Evolutionary conservation across 2,888 invertebrate species (phyloP).

Genomic region (Theodoxus fluviatilis): DNA sequence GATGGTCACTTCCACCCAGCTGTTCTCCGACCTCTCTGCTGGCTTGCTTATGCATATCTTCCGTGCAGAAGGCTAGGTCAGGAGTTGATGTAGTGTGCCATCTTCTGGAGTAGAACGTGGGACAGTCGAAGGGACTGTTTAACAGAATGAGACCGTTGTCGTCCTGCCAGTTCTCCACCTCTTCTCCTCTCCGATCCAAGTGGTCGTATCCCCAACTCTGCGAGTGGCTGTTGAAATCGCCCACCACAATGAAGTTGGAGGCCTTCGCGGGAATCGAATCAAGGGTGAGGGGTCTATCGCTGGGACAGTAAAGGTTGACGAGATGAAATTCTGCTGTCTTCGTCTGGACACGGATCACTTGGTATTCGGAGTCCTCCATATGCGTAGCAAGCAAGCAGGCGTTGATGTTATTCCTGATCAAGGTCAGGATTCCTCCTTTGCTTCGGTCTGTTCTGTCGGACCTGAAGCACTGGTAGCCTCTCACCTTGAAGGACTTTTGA

Average conservation of each 20-base stretch:
- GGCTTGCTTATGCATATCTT: background rate
- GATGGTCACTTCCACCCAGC: constrained; percentile 29
- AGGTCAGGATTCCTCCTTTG: constrained; percentile 32
- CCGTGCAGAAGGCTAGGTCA: constrained; percentile 26
- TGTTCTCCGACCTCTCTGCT: constrained; percentile 12
- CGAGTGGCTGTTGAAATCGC: constrained; percentile 28
- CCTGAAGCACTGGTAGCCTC: constrained; percentile 30
- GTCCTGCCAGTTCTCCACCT: constrained; percentile 23
- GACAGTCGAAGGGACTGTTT: constrained; percentile 13
- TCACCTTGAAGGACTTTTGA: constrained; percentile 23
- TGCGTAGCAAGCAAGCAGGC: constrained; percentile 25
- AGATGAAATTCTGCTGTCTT: too few species aligned
- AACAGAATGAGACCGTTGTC: background rate
- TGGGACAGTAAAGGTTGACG: constrained; percentile 1
- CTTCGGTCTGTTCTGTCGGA: constrained; percentile 28
- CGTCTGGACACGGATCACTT: too few species aligned
- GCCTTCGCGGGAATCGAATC: too few species aligned
- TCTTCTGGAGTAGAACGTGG: constrained; percentile 27
- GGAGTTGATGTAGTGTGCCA: constrained; percentile 27
- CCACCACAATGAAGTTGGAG: background rate
- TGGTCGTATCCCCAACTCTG: constrained; percentile 22
- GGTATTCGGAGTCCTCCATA: too few species aligned
- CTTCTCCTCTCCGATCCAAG: constrained; percentile 21
- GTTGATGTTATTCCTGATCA: constrained; percentile 31
- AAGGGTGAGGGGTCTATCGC: too few species aligned